These are phyloP conservation scores for Rhagologus leucostigma DNA, from an alignment of 2,113 vertebrate species.

Conservation along the genomic window DNA sequence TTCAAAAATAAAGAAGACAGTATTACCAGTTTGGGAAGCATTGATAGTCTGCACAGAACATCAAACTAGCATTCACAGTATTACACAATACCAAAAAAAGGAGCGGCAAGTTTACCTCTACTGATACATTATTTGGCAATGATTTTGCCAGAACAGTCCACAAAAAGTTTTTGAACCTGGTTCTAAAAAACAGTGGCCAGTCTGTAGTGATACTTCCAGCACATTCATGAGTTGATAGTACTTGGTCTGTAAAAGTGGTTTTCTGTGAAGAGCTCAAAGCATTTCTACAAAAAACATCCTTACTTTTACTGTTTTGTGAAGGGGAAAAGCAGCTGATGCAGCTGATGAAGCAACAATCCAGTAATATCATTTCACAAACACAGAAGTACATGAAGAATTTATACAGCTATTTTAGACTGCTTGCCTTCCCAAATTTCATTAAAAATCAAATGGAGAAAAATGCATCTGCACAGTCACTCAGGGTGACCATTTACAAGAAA, in stretches of 20 bases:
- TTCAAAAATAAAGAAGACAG: background rate
- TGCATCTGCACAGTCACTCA: background rate
- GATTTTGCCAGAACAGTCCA: background rate
- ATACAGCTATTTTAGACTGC: background rate
- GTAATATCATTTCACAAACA: background rate
- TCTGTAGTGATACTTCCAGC: background rate
- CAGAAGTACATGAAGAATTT: background rate
- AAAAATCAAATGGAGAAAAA: background rate
- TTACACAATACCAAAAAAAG: background rate
- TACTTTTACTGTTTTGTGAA: background rate
- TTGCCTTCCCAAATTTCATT: background rate
- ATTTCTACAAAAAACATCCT: background rate
- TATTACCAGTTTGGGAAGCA: background rate
- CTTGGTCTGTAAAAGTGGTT: background rate
- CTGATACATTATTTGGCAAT: background rate
- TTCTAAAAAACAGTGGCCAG: background rate
- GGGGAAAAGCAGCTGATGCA: background rate
- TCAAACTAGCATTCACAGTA: background rate
- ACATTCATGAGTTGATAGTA: background rate
- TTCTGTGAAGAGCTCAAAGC: background rate
- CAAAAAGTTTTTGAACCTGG: background rate
- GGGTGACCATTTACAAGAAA: background rate
- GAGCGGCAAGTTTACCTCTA: background rate
- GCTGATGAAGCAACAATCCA: background rate
- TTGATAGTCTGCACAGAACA: background rate